Evolutionary conservation across 1,140 invertebrate genomes (phyloP), one percentile per base, ranked within the genome.

Genomic region (Tetramorium simillimum): DNA sequence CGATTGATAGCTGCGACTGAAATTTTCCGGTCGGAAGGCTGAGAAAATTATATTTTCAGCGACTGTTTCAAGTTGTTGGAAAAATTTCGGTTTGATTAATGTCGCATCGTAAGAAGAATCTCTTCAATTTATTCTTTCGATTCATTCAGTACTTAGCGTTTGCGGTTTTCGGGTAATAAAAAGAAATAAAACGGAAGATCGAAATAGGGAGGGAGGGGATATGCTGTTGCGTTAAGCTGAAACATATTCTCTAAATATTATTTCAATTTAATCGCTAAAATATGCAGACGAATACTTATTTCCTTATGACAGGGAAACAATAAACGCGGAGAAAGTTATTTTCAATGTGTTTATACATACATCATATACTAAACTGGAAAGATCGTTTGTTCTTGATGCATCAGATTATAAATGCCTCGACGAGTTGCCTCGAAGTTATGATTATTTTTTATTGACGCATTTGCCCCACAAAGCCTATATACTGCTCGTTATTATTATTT

Each of bases 321-420:
- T 80, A 10, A 14, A 21, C 43, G 33, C 43, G 46, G 77, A 69
- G 77, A 80, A 80, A 80, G 77, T 80, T 67, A 43, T 69, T 63
- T 43, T n/a, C n/a, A 3, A 49, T 24, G 14, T 43, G 43, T 21
- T 67, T 43, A 51, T 51, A 24, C 37, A 40, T 77, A 43, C 63
- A 63, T 63, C 40, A 24, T 63, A 3, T 46, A 46, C 16, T 2
- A 77, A 46, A 77, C 16, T 62, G 40, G 18, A 77, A 43, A 77
- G 75, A 58, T 63, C 0, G 10, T 37, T 60, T 14, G 72, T 18
- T 37, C 21, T 46, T 63, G 37, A 60, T 12, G 21, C 24, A 28
- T 16, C 37, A 43, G 21, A 28, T 9, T 28, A 43, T 18, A 9
- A 4, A 7, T 76, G 53, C 37, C 51, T 56, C 12, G 10, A 7